These are phyloP conservation scores for Xylocopa sonorina DNA, from an alignment of 1,140 invertebrate genomes.

Conservation along the genomic window DNA sequence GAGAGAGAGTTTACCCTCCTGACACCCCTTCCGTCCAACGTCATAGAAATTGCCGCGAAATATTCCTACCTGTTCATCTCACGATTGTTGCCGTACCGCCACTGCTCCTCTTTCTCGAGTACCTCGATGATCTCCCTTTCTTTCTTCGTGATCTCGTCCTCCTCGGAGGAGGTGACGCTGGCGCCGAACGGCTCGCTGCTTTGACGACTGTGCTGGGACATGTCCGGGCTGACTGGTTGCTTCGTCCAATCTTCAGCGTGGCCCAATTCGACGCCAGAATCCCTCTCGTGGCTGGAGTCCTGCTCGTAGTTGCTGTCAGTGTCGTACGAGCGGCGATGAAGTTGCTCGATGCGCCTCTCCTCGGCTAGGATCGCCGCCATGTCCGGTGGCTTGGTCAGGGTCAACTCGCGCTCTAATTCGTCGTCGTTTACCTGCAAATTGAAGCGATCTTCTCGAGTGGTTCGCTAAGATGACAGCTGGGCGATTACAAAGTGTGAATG, in stretches of 20 bases:
- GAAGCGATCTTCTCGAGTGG: no score
- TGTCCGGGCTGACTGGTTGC: slow-evolving; percentile 84
- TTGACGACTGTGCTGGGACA: slow-evolving; percentile 88
- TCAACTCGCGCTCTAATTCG: slow-evolving; percentile 86
- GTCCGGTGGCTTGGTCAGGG: slow-evolving; percentile 89
- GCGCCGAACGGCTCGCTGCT: slow-evolving; percentile 88
- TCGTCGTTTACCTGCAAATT: slow-evolving; percentile 82
- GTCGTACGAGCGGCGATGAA: slow-evolving; percentile 83
- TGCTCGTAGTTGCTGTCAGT: slow-evolving; percentile 82
- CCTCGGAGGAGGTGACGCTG: slow-evolving; percentile 86
- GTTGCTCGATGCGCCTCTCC: slow-evolving; percentile 89
- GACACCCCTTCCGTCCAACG: neutral
- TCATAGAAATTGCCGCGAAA: neutral
- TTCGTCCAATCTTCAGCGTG: slow-evolving; percentile 83
- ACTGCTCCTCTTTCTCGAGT: slow-evolving; percentile 86
- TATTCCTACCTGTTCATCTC: slow-evolving; percentile 74
- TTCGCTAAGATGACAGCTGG: no score
- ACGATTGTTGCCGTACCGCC: slow-evolving; percentile 80
- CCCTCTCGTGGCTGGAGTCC: slow-evolving; percentile 82
- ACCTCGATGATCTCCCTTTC: slow-evolving; percentile 88
- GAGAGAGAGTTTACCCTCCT: neutral
- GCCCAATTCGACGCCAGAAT: slow-evolving; percentile 89
- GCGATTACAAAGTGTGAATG: no score
- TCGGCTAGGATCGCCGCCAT: slow-evolving; percentile 90
- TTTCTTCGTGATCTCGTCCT: slow-evolving; percentile 88